Base-by-base conservation (phyloP, 2,113 vertebrate species). In the Emydura subglobosa region DNA sequence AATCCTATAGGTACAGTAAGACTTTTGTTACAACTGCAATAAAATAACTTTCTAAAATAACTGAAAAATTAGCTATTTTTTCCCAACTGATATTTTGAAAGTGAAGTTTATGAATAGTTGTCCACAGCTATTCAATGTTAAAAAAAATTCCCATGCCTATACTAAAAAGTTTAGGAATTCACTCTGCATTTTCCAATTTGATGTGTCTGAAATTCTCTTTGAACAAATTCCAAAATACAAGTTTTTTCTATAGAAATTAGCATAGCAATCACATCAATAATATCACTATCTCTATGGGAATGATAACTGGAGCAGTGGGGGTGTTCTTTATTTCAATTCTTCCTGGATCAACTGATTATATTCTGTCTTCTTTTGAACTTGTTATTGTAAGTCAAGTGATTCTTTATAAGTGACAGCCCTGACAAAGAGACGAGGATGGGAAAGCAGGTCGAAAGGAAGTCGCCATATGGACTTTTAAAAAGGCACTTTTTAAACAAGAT, bases 301-400 rank as follows among this genome's bases (percentile, higher is more conserved):
- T 99, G 99, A 99, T 99, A 98, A 98, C 98, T 98, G 86, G 94
- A 99, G 98, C 99, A 98, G 99, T 99, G 99, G 99, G 98, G 99
- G 98, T 98, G 99, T 99, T 99, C 99, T 99, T 99, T 99, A 99
- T 98, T 98, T 98, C 99, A 98, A 98, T 99, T 99, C 99, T 99
- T 99, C 98, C 98, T 99, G 99, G 99, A 99, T 99, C 99, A 98
- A 98, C 98, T 98, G 99, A 99, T 99, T 99, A 98, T 99, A 99
- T 99, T 99, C 99, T 98, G 99, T 98, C 98, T 97, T 98, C 99
- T 99, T 99, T 99, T 99, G 99, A 99, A 99, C 99, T 99, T 99
- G 99, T 99, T 99, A 99, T 99, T 99, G 98, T 99, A 99, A 99
- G 99, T 99, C 99, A 99, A 99, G 99, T 99, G 99, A 99, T 99